phyloP scores from a whole-genome alignment of 2,797 vertebrate genomes.

The Loris lydekkerianus region DNA sequence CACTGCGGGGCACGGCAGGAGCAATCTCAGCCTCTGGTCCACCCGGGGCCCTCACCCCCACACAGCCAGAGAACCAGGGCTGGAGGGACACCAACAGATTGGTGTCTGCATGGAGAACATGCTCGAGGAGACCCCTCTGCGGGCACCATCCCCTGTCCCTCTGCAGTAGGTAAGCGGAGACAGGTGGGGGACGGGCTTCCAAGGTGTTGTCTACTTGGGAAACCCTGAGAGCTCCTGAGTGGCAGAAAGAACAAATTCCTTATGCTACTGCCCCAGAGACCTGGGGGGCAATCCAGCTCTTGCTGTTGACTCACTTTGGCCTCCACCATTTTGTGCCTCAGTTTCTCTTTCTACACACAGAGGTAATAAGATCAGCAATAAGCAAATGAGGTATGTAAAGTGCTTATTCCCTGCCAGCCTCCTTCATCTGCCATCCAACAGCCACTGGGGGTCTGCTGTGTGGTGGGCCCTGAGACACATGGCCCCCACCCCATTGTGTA shows the following conservation, averaged over 20 bases:
- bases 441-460: background rate
- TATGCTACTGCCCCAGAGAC: background rate
- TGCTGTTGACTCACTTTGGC: background rate
- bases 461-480: background rate
- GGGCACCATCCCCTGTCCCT: background rate
- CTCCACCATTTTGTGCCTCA: background rate
- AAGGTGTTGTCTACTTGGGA: background rate
- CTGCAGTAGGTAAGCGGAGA: background rate
- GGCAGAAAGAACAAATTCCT: background rate
- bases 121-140: background rate
- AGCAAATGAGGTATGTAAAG: background rate
- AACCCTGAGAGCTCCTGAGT: background rate
- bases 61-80: background rate
- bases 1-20: slow-evolving; percentile 85
- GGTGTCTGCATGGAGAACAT: background rate
- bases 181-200: background rate
- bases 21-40: background rate
- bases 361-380: too few relatives aligned
- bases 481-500: accelerated
- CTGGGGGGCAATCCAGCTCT: background rate
- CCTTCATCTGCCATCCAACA: background rate
- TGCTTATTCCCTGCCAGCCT: background rate
- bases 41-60: background rate
- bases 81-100: accelerated
- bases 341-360: background rate